phyloP scores from a whole-genome alignment of 2,888 invertebrate genomes.

The Isoperla grammatica region DNA sequence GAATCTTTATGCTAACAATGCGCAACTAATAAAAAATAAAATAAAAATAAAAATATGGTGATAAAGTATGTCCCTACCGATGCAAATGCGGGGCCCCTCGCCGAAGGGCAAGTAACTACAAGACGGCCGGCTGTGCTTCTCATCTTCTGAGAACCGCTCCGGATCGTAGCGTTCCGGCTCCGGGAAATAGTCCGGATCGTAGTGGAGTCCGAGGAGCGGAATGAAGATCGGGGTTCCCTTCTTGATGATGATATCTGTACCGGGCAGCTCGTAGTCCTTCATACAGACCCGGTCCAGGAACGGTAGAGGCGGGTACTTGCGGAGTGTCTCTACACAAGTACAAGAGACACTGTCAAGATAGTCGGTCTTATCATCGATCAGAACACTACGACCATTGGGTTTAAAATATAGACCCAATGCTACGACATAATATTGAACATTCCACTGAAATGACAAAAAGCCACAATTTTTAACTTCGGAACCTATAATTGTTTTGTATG shows the following conservation, averaged over 20 bases:
- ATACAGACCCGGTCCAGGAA: conserved; percentile 38
- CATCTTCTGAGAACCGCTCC: conserved; percentile 25
- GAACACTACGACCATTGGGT: neutral
- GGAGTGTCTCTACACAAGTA: conserved; percentile 35
- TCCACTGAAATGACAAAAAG: too few relatives aligned
- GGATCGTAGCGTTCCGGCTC: conserved; percentile 27
- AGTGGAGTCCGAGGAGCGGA: conserved; percentile 19
- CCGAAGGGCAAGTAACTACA: conserved; percentile 27
- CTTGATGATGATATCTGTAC: conserved; percentile 15
- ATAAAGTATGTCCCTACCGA: too few relatives aligned
- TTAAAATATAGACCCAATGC: neutral
- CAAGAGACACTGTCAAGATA: neutral
- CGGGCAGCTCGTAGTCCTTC: conserved; percentile 34
- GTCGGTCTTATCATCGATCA: neutral
- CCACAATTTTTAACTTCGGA: too few relatives aligned
- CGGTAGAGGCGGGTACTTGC: conserved; percentile 36
- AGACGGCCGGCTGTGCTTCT: conserved; percentile 13
- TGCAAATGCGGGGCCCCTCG: too few relatives aligned
- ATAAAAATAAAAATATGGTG: too few relatives aligned
- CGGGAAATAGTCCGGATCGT: conserved; percentile 22
- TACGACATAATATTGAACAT: too few relatives aligned
- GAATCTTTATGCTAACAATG: too few relatives aligned
- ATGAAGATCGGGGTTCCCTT: conserved; percentile 23
- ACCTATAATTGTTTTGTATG: too few relatives aligned
- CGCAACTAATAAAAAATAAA: too few relatives aligned